Evolutionary conservation across 92 coral and sea anemone species (phyloP), one percentile per base, ranked within the genome.

Genomic region (Hydrozoanthus gracilis): DNA sequence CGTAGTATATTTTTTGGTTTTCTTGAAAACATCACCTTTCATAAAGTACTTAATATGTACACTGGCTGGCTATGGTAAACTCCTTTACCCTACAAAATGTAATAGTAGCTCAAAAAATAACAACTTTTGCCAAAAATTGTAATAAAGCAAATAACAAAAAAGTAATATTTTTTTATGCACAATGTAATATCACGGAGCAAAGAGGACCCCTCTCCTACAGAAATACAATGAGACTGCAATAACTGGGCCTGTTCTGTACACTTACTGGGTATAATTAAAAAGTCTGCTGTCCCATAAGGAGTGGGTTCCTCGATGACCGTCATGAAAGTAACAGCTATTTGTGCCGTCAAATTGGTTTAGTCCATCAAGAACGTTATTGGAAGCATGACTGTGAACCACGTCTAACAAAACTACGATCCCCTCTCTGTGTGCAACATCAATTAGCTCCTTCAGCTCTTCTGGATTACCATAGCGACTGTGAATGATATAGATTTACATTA

Each of bases 341-440:
- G 99, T 92, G 11, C 99, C 99, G 70, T 97, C 99, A 91, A 97
- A 97, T 89, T 95, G 91, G 84, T 97, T 97, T 58, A 97, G 72
- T 11, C 99, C 99, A 91, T 97, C 99, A 91, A 97, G 91, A 16
- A 95, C 98, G 87, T 97, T 97, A 82, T 97, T 97, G 54, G 97
- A 95, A 12, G 98, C 93, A 58, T 97, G 99, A 49, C 99, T 97
- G 86, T 97, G 99, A 44, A 97, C 98, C 17, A 97, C 93, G 69
- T 97, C 99, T 35, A 97, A 91, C 3, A 97, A 80, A 4, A 97
- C 99, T 56, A 95, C 50, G 55, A 97, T 93, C 55, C 99, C 99
- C 27, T 93, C 84, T 7, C 91, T 90, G 73, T 97, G 99, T 15
- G 99, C 99, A 16, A 93, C 92, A 82, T 97, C 99, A 46, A 97